Conservation (phyloP, 2,888 invertebrate species). For the Hemaris fuciformis region DNA sequence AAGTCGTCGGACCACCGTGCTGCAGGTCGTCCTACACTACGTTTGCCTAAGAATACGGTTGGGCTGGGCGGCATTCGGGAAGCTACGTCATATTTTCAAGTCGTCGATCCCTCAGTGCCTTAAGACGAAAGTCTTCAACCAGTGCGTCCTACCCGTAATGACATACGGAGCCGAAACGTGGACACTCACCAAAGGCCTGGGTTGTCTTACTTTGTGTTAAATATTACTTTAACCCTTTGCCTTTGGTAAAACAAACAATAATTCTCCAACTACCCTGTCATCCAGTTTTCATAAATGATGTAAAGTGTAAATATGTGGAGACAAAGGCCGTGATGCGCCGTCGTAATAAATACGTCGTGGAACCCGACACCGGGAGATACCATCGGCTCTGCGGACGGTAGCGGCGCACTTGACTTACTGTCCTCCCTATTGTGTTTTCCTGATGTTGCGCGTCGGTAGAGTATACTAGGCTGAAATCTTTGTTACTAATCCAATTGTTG, state of each 20-base stretch:
- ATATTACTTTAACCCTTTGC: too few species aligned
- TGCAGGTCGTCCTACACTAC: too few species aligned
- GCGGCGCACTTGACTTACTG: constrained; percentile 12
- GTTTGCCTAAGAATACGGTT: too few species aligned
- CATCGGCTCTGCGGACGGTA: constrained; percentile 34
- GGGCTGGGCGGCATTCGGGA: too few species aligned
- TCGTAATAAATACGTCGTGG: constrained; percentile 20
- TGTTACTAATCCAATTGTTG: neutral
- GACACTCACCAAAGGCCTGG: too few species aligned
- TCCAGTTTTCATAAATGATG: constrained; percentile 1
- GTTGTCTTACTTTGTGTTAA: too few species aligned
- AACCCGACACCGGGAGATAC: constrained; percentile 48
- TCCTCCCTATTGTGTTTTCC: neutral
- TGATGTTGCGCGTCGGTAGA: neutral
- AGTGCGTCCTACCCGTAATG: too few species aligned
- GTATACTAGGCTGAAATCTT: neutral
- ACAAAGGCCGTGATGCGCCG: neutral
- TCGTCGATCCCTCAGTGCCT: too few species aligned
- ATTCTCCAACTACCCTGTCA: neutral
- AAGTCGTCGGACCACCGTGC: too few species aligned
- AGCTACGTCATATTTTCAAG: too few species aligned
- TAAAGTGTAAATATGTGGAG: neutral
- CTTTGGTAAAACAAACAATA: neutral
- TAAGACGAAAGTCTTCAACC: too few species aligned
- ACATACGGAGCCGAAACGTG: too few species aligned